Percentiles rank a stretch among this genome's conserved stretches.
These are phyloP conservation scores for Poeciliopsis paucimaculata DNA, from an alignment of 2,797 vertebrate species.

Conservation along the genomic window DNA sequence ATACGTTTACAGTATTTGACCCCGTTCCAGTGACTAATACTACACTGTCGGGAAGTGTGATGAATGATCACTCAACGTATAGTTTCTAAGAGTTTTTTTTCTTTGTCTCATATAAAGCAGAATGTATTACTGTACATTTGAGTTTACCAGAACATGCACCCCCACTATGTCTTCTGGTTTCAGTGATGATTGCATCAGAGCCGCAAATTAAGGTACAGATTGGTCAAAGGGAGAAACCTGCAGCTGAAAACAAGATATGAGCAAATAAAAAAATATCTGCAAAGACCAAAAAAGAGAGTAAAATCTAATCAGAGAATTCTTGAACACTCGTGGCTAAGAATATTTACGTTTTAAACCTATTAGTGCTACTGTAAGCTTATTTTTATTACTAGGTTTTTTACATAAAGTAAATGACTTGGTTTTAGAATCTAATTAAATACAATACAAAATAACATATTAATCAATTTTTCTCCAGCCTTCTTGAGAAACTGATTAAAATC, in stretches of 20 bases:
- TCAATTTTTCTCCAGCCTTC: neutral
- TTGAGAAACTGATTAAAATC: neutral
- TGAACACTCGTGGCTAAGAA: neutral
- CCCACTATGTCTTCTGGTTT: conserved; percentile 41
- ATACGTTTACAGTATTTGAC: conserved; percentile 27
- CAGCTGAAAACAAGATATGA: conserved; percentile 17
- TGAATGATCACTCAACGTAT: conserved; percentile 26
- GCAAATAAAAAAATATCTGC: conserved; percentile 14
- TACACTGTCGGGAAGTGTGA: conserved; percentile 53
- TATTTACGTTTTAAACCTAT: neutral
- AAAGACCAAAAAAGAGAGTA: neutral
- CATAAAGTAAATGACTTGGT: neutral
- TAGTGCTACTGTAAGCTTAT: neutral
- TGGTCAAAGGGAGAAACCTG: conserved; percentile 21
- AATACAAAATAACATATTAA: neutral
- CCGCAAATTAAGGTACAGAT: conserved; percentile 23
- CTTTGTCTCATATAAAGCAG: conserved; percentile 25
- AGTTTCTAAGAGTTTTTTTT: conserved; percentile 34
- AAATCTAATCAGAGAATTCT: neutral
- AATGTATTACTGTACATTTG: conserved; percentile 16
- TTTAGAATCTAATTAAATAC: neutral
- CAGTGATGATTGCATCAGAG: conserved; percentile 13
- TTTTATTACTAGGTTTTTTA: neutral
- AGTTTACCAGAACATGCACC: conserved; percentile 63
- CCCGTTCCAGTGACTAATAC: conserved; percentile 54